Evolutionary conservation across 2,888 invertebrate species (phyloP), one percentile per base, ranked within the genome.

Genomic region (Xiphydria camelus): DNA sequence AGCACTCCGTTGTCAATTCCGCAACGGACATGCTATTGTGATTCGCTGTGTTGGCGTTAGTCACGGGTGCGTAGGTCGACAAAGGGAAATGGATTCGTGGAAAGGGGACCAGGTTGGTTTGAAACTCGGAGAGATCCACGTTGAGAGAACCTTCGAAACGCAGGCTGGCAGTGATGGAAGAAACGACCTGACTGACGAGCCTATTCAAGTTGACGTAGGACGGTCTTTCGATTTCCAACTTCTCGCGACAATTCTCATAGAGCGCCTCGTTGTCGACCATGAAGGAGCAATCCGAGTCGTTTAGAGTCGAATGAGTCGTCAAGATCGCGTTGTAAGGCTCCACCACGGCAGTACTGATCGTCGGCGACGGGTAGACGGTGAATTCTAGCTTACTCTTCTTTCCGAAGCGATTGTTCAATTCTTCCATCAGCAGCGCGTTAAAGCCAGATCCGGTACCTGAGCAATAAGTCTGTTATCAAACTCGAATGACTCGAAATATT

Each of bases 131-230:
- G 0, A 56, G 40, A 45, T 56, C 56, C 12, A 56, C 56, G 39
- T 56, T 56, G 23, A 56, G 19, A 4, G 56, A 44, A 2, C 56
- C 56, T 21, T 48, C 29, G 33, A 54, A 56, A 12, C 56, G 41
- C 18, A 56, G 32, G 33, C 52, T 79, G 3, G 80, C 80, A 2
- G 79, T 80, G 53, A 80, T 78, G 79, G 73, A 18, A 77, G 81
- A 61, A 18, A 80, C 79, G 18, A 73, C 70, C 52, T 72, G 71
- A 41, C 79, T 79, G 43, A 82, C 79, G 20, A 82, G 69, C 25
- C 82, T 73, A 57, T 83, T 83, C 46, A 83, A 66, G 65, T 82
- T 82, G 7, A 77, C 76, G 68, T 83, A 83, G 5, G 80, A 78
- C 10, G 82, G 83, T 22, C 82, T 68, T 41, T 78, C 78, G 41